Evolutionary conservation across 2,797 vertebrate species (phyloP).

Genomic region (Chrosomus eos): DNA sequence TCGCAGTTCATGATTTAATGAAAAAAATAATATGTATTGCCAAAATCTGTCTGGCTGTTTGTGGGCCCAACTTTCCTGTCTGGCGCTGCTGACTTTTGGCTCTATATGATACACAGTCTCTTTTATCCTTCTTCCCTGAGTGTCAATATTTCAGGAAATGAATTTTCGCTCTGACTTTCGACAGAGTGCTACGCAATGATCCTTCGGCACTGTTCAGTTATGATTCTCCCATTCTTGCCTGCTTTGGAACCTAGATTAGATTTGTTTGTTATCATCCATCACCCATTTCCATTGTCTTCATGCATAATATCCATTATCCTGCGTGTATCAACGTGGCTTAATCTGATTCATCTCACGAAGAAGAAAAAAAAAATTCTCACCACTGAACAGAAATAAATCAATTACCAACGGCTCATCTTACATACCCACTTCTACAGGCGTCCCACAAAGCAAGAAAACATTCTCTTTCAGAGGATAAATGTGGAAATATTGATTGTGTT

Average conservation of each 20-base stretch:
- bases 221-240: constrained; percentile 22
- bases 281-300: constrained; percentile 49
- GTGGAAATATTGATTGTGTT: constrained; percentile 80
- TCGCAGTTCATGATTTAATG: not conserved
- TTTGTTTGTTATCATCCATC: constrained; percentile 22
- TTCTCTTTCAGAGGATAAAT: constrained; percentile 67
- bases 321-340: constrained; percentile 54
- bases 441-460: constrained; percentile 55
- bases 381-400: constrained; percentile 65
- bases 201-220: not conserved
- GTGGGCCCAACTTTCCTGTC: constrained; percentile 5
- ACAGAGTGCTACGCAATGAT: not conserved
- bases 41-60: constrained; percentile 27
- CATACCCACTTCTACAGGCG: constrained; percentile 60
- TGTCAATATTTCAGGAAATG: constrained; percentile 43
- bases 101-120: not conserved
- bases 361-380: constrained; percentile 67
- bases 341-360: constrained; percentile 64
- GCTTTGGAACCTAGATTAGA: constrained; percentile 33
- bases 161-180: constrained; percentile 27
- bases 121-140: constrained; percentile 33
- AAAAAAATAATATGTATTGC: not conserved
- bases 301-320: constrained; percentile 57
- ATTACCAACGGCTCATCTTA: constrained; percentile 66
- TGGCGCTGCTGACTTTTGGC: not conserved